phyloP scores from a whole-genome alignment of 2,888 invertebrate species.

The Euzetes globulus region DNA sequence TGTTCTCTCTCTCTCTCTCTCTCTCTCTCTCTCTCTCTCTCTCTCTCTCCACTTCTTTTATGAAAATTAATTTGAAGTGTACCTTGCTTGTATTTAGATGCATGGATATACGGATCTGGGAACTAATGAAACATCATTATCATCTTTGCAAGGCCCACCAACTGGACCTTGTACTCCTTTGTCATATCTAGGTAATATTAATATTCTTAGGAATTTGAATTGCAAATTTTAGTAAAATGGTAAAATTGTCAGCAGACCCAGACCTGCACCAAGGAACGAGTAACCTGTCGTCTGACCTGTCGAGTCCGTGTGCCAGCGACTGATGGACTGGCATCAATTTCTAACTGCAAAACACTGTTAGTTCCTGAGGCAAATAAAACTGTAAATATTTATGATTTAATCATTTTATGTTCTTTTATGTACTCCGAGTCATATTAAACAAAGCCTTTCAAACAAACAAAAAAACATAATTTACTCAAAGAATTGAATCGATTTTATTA shows the following conservation, averaged over 20 bases:
- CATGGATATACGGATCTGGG: conserved; percentile 66
- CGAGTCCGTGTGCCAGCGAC: conserved; percentile 41
- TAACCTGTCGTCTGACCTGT: conserved; percentile 41
- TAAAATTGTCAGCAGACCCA: conserved; percentile 28
- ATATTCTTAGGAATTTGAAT: not conserved
- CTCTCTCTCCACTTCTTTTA: no score
- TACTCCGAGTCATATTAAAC: not conserved
- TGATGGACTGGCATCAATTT: not conserved
- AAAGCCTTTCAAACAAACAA: not conserved
- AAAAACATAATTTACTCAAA: conserved; percentile 2
- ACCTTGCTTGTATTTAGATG: conserved; percentile 59
- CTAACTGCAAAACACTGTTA: conserved; percentile 8
- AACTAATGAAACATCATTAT: conserved; percentile 47
- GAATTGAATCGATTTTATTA: not conserved
- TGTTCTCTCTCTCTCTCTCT: no score
- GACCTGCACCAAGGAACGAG: conserved; percentile 41
- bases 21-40: no score
- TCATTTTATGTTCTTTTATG: conserved; percentile 5
- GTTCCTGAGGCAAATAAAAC: not conserved
- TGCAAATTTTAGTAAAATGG: not conserved
- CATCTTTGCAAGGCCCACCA: conserved; percentile 47
- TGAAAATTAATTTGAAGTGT: no score
- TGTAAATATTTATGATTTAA: not conserved
- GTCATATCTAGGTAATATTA: conserved; percentile 36
- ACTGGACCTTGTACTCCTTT: conserved; percentile 49